phyloP scores from a whole-genome alignment of 1,140 invertebrate species.

The Drosophila ercepeae region DNA sequence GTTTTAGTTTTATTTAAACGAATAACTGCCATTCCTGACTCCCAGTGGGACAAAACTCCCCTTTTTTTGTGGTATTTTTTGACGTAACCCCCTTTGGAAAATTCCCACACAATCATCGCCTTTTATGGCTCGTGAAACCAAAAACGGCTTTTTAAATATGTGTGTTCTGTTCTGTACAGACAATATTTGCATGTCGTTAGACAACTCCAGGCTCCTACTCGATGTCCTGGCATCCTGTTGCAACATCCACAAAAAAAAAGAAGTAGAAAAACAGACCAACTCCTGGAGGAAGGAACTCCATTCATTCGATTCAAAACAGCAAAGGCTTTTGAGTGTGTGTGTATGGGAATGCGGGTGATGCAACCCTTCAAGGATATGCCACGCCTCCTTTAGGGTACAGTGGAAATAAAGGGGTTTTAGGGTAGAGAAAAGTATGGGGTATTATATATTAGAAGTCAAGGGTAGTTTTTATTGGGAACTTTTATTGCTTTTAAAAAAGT shows the following conservation, averaged over 20 bases:
- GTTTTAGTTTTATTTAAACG: neutral
- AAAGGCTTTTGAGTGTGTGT: constrained; percentile 18
- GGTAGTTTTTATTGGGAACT: too few species aligned
- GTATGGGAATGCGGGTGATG: constrained; percentile 48
- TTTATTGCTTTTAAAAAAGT: too few species aligned
- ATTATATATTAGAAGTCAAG: too few species aligned
- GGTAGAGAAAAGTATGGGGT: neutral
- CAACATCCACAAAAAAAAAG: constrained; percentile 15
- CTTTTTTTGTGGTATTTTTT: neutral
- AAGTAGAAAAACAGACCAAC: constrained; percentile 5
- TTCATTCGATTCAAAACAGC: constrained; percentile 52
- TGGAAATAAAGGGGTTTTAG: constrained; percentile 11
- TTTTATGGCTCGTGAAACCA: constrained; percentile 34
- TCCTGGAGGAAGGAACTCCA: constrained; percentile 34
- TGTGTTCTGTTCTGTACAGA: constrained; percentile 56
- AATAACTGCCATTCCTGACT: too few species aligned
- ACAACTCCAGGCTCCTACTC: constrained; percentile 16
- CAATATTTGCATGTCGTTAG: constrained; percentile 74
- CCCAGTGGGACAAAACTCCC: constrained; percentile 8
- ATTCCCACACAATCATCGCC: constrained; percentile 25
- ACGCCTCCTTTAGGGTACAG: constrained; percentile 14
- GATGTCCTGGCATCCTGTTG: constrained; percentile 32
- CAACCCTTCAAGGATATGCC: constrained; percentile 35
- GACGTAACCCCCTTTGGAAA: neutral
- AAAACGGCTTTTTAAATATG: constrained; percentile 59